A percentile compares a stretch with the other conserved stretches of the same genome.
These are phyloP conservation scores for Ecliptopera silaceata DNA, from an alignment of 2,888 invertebrate genomes.

Conservation along the genomic window DNA sequence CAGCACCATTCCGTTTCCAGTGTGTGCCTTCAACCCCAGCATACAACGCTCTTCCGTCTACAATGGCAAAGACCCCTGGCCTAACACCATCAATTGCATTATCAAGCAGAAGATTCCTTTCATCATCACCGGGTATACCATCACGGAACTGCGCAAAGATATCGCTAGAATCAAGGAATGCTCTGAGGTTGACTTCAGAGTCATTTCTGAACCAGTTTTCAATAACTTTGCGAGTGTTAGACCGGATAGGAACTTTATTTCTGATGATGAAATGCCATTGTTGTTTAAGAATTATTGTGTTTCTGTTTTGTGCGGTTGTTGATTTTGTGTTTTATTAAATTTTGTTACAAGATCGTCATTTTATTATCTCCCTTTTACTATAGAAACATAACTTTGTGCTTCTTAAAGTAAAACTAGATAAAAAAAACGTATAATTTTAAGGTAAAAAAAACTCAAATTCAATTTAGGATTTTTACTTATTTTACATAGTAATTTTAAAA, in stretches of 20 bases:
- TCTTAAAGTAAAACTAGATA: background rate
- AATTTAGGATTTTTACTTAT: constrained; percentile 24
- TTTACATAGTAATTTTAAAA: constrained; percentile 26
- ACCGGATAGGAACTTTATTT: constrained; percentile 89
- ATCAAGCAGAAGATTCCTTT: constrained; percentile 83
- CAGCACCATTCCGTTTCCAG: constrained; percentile 55
- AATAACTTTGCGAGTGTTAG: constrained; percentile 87
- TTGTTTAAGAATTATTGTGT: constrained; percentile 88
- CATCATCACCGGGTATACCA: constrained; percentile 86
- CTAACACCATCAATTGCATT: constrained; percentile 83
- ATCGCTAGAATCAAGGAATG: constrained; percentile 80
- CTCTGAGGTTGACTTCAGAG: constrained; percentile 68
- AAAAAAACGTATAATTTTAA: too few relatives aligned
- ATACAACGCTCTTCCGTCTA: constrained; percentile 86
- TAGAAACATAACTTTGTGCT: too few relatives aligned
- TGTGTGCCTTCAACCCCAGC: constrained; percentile 89
- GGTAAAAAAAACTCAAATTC: background rate
- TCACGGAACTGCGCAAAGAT: constrained; percentile 86
- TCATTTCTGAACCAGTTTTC: constrained; percentile 78
- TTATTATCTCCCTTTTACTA: too few relatives aligned
- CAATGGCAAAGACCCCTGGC: constrained; percentile 86
- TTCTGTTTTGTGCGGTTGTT: constrained; percentile 74
- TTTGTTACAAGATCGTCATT: constrained; percentile 5
- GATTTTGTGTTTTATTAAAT: constrained; percentile 39
- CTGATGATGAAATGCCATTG: constrained; percentile 87